phyloP scores from a whole-genome alignment of 1,140 invertebrate species.

The Stegodyphus dumicola region DNA sequence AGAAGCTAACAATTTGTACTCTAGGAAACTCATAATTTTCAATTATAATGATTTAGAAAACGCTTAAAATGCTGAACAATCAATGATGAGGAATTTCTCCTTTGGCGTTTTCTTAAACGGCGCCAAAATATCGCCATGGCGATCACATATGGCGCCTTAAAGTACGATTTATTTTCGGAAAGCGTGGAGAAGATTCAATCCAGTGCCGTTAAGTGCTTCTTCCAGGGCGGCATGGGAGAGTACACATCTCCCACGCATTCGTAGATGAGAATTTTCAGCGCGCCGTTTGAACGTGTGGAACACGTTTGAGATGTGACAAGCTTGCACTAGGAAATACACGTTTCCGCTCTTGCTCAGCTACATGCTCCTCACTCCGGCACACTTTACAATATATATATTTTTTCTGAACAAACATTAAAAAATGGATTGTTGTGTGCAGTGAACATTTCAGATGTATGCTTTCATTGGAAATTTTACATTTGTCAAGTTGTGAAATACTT shows the following conservation, averaged over 20 bases:
- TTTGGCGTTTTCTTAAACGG: background rate
- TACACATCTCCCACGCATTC: background rate
- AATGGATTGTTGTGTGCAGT: too few relatives aligned
- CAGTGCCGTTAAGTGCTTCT: slow-evolving; percentile 20
- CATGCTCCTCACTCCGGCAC: too few relatives aligned
- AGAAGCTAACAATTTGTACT: background rate
- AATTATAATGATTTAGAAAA: slow-evolving; percentile 46
- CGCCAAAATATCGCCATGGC: slow-evolving; percentile 7
- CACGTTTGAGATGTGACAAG: background rate
- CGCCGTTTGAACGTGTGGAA: slow-evolving; percentile 7
- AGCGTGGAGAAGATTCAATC: slow-evolving; percentile 13
- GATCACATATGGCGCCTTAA: slow-evolving; percentile 3
- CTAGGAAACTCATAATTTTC: slow-evolving; percentile 39
- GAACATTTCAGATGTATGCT: too few relatives aligned
- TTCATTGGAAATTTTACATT: too few relatives aligned
- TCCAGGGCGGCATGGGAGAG: background rate
- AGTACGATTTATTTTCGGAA: slow-evolving; percentile 1
- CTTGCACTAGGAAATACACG: too few relatives aligned
- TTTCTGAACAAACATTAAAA: too few relatives aligned
- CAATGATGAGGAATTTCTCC: slow-evolving; percentile 22
- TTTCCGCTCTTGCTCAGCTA: too few relatives aligned
- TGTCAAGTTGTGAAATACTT: too few relatives aligned
- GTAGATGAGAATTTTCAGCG: slow-evolving; percentile 16
- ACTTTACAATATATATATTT: too few relatives aligned
- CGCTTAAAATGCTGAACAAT: slow-evolving; percentile 31